Evolutionary conservation across 2,113 vertebrate species (phyloP), one percentile per base, ranked within the genome.

Genomic region (Ariopsis seemanni): DNA sequence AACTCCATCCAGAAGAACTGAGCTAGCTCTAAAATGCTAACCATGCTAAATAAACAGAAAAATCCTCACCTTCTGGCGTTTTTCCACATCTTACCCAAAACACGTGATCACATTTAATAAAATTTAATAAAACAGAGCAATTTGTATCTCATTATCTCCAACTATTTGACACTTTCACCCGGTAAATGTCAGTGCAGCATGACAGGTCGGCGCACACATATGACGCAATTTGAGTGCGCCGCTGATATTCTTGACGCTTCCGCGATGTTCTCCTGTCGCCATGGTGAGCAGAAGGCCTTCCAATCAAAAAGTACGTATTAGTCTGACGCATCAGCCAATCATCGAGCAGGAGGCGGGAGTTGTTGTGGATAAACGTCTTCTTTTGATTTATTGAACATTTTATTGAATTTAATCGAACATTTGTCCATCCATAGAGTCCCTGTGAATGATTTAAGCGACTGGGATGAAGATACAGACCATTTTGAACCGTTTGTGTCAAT

Each of bases 81-180:
- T 27, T 48, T 75, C 84, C 84, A 85, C 83, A 85, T 74, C 67
- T 48, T 60, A 1, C 9, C n/a, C 69, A 15, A 15, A 34, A 58
- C 55, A 25, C 14, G 11, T 0, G 15, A n/a, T 85, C 11, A 48
- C 22, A 17, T 75, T 77, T 25, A 48, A 18, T n/a, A 34, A 4
- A 5, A 48, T 42, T 62, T 25, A 62, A 42, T 4, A 42, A 75
- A 71, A 55, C n/a, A 1, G 58, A 11, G 10, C 52, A 7, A 18
- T 85, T 57, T 53, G 69, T 7, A 75, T 81, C 22, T 78, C 48
- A 71, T 63, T 62, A 80, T 80, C 15, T 30, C 20, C 4, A n/a
- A 34, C 1, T 1, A 17, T 7, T 11, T 80, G 9, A 34, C 79
- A 82, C 20, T 82, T 62, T 48, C 18, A 7, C 55, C 30, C 30